A percentile compares a stretch with the other conserved stretches of the same genome.
Evolutionary conservation across 2,888 invertebrate species (phyloP).

Genomic region (Nebria salina): DNA sequence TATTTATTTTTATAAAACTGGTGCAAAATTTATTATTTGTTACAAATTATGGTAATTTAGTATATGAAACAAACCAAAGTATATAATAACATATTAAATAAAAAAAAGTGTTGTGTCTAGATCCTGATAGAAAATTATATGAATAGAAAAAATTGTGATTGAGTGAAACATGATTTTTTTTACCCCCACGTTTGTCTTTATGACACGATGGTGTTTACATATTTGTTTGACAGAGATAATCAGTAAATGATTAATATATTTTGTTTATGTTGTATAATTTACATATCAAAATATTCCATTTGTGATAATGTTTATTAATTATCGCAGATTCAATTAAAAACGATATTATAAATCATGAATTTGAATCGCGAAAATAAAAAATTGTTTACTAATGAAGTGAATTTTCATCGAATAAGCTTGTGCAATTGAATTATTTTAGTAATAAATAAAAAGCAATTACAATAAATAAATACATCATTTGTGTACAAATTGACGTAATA

Average conservation of each 20-base stretch:
- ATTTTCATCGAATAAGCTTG: neutral
- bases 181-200: neutral
- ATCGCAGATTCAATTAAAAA: slow-evolving; percentile 7
- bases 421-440: neutral
- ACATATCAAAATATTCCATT: neutral
- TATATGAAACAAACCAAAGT: neutral
- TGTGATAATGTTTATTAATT: neutral
- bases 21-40: no score
- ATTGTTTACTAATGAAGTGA: neutral
- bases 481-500: no score
- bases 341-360: slow-evolving; percentile 2
- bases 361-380: neutral
- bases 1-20: neutral
- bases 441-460: neutral
- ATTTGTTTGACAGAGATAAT: neutral
- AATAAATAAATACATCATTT: neutral
- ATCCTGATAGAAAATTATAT: neutral
- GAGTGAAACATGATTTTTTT: neutral
- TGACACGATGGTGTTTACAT: neutral
- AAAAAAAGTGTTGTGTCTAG: neutral
- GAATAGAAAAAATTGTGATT: neutral
- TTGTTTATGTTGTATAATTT: neutral
- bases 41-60: no score
- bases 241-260: neutral
- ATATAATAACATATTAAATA: neutral